Percentiles rank a stretch among this genome's conserved stretches.
These are phyloP conservation scores for Equus quagga DNA, from an alignment of 2,113 vertebrate genomes.

Conservation along the genomic window DNA sequence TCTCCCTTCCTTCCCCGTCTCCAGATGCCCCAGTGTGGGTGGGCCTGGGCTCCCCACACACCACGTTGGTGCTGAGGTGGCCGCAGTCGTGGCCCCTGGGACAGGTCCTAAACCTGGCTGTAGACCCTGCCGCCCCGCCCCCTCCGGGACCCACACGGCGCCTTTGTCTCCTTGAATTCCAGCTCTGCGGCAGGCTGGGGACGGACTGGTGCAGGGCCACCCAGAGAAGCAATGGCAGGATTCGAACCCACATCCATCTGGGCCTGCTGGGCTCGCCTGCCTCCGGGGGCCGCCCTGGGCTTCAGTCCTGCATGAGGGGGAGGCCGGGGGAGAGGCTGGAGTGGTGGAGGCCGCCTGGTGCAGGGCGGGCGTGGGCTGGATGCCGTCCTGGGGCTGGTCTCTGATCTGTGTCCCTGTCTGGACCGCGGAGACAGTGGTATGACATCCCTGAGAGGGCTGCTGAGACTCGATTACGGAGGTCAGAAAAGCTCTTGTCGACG, in stretches of 20 bases:
- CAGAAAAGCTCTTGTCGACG: neutral
- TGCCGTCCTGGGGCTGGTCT: neutral
- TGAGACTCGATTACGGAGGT: neutral
- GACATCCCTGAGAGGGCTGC: too few species aligned
- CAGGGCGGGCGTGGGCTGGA: fast-evolving
- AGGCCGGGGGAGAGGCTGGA: neutral
- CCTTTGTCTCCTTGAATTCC: neutral
- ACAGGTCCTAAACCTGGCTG: neutral
- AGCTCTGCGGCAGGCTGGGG: neutral
- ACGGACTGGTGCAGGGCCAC: neutral
- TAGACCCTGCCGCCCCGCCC: too few species aligned
- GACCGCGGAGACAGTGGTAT: neutral
- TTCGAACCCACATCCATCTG: neutral
- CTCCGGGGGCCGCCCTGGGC: neutral
- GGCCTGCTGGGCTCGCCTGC: neutral
- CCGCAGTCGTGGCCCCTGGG: neutral
- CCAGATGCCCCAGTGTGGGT: neutral
- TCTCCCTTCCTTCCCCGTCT: neutral
- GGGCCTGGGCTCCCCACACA: too few species aligned
- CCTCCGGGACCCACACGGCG: fast-evolving
- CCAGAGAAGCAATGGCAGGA: neutral
- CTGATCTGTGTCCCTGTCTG: neutral
- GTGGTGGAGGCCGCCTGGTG: neutral
- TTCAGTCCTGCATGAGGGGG: neutral
- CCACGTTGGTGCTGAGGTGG: neutral